Evolutionary conservation across 2,888 invertebrate species (phyloP), one percentile per base, ranked within the genome.

Genomic region (Drosophila greeni): DNA sequence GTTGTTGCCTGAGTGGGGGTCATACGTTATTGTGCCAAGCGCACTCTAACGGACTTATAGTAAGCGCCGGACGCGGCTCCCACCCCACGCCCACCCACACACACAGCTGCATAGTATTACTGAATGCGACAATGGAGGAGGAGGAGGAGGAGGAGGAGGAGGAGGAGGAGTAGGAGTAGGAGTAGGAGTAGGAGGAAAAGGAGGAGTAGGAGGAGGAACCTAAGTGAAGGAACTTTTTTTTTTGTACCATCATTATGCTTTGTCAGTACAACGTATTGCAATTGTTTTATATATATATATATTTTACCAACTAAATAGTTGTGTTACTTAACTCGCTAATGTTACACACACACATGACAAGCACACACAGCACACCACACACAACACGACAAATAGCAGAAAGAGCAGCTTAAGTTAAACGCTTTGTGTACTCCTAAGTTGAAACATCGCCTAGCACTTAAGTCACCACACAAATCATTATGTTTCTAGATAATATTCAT

Each of bases 1-100:
- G 86, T 86, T 72, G 86, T 86, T 86, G 86, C 86, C 86, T 86
- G 86, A 86, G 86, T 86, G 86, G 86, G 86, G 85, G 86, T 86
- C 55, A 86, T 86, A 81, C 86, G 86, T 75, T 86, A 84, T 76
- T 86, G 86, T 75, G 86, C 86, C 66, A 86, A 85, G 66, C 85
- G 84, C 73, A 80, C 76, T 73, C 57, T 85, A 76, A 85, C 85
- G 82, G 85, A 86, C 72, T 86, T 86, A 75, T 85, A 86, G 76
- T 77, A 76, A 76, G 60, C 70, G 74, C 67, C 69, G 68, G 68
- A 67, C 49, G 57, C 56, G 68, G 59, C 61, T 43, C 47, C 51
- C 34, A 60, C 29, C 76, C 31, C 14, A 23, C 12, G 26, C 34
- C 43, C 23, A 14, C 39, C 5, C 16, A 52, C 31, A 20, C 47